These are phyloP conservation scores for Ciconia nigra DNA, from an alignment of 2,797 vertebrate genomes.

Conservation along the genomic window DNA sequence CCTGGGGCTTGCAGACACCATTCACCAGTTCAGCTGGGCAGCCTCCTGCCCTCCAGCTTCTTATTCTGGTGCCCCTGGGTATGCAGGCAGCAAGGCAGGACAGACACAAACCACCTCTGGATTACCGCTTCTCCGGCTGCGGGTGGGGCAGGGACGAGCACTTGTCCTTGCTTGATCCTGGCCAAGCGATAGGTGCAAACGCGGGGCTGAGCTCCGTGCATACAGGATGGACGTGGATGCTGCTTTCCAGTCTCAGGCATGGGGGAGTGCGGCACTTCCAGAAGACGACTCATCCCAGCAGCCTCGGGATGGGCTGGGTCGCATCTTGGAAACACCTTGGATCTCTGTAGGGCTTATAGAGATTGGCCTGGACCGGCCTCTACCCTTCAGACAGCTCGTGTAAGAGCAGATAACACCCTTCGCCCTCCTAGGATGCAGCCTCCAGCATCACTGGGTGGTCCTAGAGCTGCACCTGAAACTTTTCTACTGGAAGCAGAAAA, in stretches of 20 bases:
- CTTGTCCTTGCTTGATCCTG: not conserved
- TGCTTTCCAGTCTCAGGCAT: accelerated
- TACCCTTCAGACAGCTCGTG: not conserved
- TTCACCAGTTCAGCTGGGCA: not conserved
- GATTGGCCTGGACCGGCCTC: not conserved
- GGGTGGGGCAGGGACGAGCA: not conserved
- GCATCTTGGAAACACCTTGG: not conserved
- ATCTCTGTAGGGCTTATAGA: not conserved
- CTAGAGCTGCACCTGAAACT: not conserved
- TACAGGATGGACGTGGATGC: accelerated
- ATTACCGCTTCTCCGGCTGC: not conserved
- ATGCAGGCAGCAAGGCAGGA: not conserved
- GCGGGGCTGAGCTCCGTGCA: accelerated
- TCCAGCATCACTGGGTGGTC: not conserved
- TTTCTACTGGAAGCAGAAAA: not conserved
- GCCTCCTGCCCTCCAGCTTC: not conserved
- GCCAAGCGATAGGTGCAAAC: not conserved
- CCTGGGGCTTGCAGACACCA: not conserved
- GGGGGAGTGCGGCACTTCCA: not conserved
- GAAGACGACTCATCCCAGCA: not conserved
- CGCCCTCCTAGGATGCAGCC: not conserved
- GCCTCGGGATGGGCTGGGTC: not conserved
- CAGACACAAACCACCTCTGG: not conserved
- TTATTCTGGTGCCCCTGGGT: too few species aligned
- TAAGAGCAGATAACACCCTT: not conserved